These are phyloP conservation scores for Drymonia ruficornis DNA, from an alignment of 2,888 invertebrate genomes.

Conservation along the genomic window DNA sequence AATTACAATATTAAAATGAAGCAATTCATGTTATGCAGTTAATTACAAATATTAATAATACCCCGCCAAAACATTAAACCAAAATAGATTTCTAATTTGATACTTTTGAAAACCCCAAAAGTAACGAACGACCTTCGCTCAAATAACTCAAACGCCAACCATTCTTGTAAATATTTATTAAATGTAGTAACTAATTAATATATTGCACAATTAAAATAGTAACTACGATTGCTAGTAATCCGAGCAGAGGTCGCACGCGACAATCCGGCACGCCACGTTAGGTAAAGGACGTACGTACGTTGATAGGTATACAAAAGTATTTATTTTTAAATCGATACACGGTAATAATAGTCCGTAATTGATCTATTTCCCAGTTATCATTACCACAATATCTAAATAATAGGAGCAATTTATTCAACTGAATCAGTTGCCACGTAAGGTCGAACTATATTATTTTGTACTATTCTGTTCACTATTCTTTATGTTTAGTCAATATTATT, in stretches of 20 bases:
- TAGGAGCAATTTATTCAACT: constrained; percentile 8
- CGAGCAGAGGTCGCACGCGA: constrained; percentile 37
- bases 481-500: too few relatives aligned
- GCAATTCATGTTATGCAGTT: not conserved
- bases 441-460: too few relatives aligned
- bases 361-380: constrained; percentile 21
- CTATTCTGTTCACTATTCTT: too few relatives aligned
- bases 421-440: too few relatives aligned
- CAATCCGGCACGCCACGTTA: constrained; percentile 37
- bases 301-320: constrained; percentile 25
- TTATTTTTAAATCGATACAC: constrained; percentile 28
- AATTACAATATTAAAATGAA: not conserved
- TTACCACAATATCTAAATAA: constrained; percentile 15
- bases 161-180: constrained; percentile 14
- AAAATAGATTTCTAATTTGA: not conserved
- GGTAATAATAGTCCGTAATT: constrained; percentile 8
- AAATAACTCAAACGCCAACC: not conserved
- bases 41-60: not conserved
- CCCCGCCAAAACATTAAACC: not conserved
- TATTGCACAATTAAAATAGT: constrained; percentile 40
- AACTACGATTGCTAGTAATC: constrained; percentile 33
- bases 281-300: constrained; percentile 38
- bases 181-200: constrained; percentile 28
- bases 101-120: not conserved
- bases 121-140: not conserved